A percentile compares a stretch with the other conserved stretches of the same genome.
Evolutionary conservation across 2,113 vertebrate genomes (phyloP).

Genomic region (Heloderma charlesbogerti): DNA sequence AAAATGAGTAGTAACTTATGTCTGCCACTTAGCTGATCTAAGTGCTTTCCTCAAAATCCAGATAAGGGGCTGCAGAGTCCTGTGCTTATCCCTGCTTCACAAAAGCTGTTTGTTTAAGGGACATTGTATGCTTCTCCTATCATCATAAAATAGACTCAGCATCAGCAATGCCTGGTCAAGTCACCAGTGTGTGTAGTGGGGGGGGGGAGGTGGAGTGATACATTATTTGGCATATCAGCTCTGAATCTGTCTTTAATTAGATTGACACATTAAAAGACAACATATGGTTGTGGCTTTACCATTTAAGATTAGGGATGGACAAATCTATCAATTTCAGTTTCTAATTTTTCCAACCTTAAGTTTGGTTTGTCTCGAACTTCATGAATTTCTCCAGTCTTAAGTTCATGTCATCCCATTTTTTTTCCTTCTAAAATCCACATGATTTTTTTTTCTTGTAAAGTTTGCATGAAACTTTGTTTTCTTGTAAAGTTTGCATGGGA

Average conservation of each 20-base stretch:
- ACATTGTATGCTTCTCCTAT: slow-evolving; percentile 57
- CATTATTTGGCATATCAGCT: not conserved
- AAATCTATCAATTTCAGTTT: no score
- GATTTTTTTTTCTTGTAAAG: no score
- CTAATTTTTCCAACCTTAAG: no score
- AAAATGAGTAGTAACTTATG: not conserved
- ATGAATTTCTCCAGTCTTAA: no score
- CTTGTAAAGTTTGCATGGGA: no score
- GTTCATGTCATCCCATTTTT: no score
- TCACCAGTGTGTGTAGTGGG: not conserved
- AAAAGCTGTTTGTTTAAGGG: slow-evolving; percentile 62
- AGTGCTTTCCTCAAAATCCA: slow-evolving; percentile 25
- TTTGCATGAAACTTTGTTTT: no score
- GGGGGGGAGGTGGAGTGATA: not conserved
- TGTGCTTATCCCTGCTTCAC: slow-evolving; percentile 43
- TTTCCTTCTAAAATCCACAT: no score
- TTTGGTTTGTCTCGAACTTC: no score
- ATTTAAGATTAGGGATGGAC: not conserved
- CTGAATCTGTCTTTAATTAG: not conserved
- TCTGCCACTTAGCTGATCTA: not conserved
- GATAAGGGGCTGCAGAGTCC: slow-evolving; percentile 31
- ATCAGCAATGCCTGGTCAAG: not conserved
- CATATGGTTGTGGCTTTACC: not conserved
- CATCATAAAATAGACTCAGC: slow-evolving; percentile 50
- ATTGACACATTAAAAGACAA: not conserved